A percentile compares a stretch with the other conserved stretches of the same genome.
Evolutionary conservation across 2,888 invertebrate species (phyloP).

Genomic region (Perizoma affinitatum): DNA sequence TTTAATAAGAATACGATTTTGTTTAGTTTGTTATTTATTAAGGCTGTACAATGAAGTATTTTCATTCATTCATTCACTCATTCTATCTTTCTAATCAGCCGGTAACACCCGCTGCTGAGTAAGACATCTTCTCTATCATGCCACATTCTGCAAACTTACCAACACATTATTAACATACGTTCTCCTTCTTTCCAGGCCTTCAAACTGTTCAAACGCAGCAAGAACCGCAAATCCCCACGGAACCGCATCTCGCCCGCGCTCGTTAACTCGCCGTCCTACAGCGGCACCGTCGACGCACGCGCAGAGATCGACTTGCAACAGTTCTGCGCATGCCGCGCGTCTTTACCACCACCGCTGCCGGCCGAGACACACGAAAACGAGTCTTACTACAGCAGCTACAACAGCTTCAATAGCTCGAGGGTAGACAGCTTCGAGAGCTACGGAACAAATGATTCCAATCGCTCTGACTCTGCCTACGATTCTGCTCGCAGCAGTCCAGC

Average conservation of each 20-base stretch:
- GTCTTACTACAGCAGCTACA: conserved; percentile 64
- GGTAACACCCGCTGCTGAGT: too few relatives aligned
- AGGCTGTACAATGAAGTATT: too few relatives aligned
- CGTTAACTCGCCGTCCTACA: conserved; percentile 69
- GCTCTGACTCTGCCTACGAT: conserved; percentile 77
- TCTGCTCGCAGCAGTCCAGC: conserved; percentile 71
- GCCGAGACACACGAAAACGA: conserved; percentile 62
- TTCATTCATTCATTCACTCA: too few relatives aligned
- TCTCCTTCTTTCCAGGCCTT: conserved; percentile 68
- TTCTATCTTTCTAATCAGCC: too few relatives aligned
- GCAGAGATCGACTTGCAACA: conserved; percentile 70
- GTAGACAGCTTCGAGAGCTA: conserved; percentile 64
- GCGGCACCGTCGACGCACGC: conserved; percentile 74
- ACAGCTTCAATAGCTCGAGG: conserved; percentile 66
- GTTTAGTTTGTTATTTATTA: too few relatives aligned
- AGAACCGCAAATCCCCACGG: conserved; percentile 61
- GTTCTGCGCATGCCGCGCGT: conserved; percentile 73
- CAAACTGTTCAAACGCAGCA: conserved; percentile 74
- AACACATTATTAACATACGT: background rate
- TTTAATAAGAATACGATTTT: too few relatives aligned
- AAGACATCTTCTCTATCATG: too few relatives aligned
- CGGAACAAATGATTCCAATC: conserved; percentile 57
- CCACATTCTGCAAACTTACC: background rate
- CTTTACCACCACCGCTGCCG: conserved; percentile 59
- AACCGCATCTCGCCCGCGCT: conserved; percentile 72